These are phyloP conservation scores for Folsomia candida DNA, from an alignment of 2,888 invertebrate genomes.

Conservation along the genomic window DNA sequence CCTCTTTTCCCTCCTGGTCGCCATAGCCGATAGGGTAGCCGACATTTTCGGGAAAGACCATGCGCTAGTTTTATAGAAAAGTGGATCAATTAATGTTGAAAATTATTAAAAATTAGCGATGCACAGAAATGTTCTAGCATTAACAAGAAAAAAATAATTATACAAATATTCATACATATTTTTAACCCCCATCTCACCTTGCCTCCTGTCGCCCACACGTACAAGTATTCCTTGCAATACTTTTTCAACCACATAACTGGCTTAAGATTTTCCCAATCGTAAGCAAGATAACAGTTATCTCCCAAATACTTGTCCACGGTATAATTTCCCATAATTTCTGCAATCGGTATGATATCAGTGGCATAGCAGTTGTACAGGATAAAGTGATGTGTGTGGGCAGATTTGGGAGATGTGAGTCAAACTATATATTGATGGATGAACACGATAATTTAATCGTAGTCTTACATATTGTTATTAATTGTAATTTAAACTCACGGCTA, in stretches of 20 bases:
- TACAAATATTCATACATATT: no score
- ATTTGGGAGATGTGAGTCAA: background rate
- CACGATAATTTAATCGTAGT: no score
- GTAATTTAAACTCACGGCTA: constrained; percentile 12
- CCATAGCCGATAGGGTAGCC: constrained; percentile 15
- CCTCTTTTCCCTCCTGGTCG: no score
- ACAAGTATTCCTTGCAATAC: constrained; percentile 6
- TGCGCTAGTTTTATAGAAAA: no score
- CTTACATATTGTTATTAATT: no score
- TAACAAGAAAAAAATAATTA: no score
- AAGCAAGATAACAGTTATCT: background rate
- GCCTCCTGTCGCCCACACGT: constrained; percentile 22
- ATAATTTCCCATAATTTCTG: constrained; percentile 2
- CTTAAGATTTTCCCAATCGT: background rate
- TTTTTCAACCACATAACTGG: no score
- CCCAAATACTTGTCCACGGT: constrained; percentile 2
- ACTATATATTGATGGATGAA: no score
- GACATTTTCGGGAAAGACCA: constrained; percentile 12
- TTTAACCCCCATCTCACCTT: no score
- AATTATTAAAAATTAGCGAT: background rate
- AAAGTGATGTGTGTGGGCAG: constrained; percentile 18
- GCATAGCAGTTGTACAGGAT: constrained; percentile 9
- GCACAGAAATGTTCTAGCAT: no score
- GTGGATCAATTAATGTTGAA: no score
- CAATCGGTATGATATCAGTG: background rate